Evolutionary conservation across 2,113 vertebrate species (phyloP).

Genomic region (Shinisaurus crocodilurus): DNA sequence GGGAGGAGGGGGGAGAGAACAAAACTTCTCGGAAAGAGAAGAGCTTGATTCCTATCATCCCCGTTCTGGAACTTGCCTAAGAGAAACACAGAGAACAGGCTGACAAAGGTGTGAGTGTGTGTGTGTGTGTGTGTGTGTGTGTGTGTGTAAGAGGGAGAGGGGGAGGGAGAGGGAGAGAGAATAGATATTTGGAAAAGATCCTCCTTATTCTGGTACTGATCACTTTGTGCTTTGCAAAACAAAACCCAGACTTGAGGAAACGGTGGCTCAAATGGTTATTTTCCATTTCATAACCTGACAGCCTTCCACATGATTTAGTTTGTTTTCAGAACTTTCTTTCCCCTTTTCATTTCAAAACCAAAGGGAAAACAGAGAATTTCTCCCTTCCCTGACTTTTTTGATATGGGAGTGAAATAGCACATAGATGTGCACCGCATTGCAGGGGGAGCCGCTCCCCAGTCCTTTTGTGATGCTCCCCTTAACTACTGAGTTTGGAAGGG

Average conservation of each 20-base stretch:
- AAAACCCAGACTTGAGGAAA: neutral
- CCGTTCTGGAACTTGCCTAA: neutral
- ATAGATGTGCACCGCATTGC: too few relatives aligned
- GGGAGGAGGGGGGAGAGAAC: neutral
- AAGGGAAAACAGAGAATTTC: neutral
- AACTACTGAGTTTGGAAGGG: neutral
- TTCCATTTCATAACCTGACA: neutral
- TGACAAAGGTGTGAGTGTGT: neutral
- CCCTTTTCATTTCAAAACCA: neutral
- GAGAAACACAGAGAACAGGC: neutral
- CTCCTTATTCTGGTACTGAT: neutral
- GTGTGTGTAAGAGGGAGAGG: neutral
- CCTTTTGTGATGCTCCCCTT: neutral
- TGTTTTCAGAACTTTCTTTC: neutral
- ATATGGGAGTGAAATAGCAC: neutral
- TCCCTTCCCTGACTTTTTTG: neutral
- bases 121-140: too few relatives aligned
- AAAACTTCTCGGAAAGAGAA: neutral
- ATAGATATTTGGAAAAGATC: neutral
- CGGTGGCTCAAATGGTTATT: neutral
- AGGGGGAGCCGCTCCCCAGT: neutral
- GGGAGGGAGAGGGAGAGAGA: neutral
- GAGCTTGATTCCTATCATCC: neutral
- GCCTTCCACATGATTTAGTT: neutral
- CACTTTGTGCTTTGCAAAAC: neutral